Evolutionary conservation across 2,113 vertebrate genomes (phyloP).

Genomic region (Elaphurus davidianus): DNA sequence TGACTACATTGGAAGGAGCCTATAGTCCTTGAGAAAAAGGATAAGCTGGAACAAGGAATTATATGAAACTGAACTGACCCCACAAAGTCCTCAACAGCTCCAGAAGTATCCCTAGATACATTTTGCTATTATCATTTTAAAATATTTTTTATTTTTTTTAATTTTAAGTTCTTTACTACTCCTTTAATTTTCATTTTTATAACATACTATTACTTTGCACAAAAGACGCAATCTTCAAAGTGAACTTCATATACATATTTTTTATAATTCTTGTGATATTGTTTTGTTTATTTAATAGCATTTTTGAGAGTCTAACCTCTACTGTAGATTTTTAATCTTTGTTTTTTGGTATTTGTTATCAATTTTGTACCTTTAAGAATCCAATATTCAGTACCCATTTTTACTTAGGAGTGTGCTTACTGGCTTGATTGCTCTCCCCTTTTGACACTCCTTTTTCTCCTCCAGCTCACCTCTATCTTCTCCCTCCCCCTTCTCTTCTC

Average conservation of each 20-base stretch:
- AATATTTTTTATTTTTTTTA: background rate
- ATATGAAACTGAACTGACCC: background rate
- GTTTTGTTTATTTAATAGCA: background rate
- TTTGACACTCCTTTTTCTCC: background rate
- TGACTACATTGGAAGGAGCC: background rate
- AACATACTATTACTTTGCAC: background rate
- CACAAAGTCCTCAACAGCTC: background rate
- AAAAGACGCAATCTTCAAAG: background rate
- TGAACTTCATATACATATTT: background rate
- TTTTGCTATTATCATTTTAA: background rate
- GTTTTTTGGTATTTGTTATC: background rate
- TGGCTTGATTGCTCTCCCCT: background rate
- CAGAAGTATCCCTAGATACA: background rate
- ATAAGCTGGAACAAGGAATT: background rate
- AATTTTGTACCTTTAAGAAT: background rate
- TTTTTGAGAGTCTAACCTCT: background rate
- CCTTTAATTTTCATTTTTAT: background rate
- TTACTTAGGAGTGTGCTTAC: background rate
- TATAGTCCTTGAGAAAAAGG: background rate
- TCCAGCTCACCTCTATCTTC: background rate
- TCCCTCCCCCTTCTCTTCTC: background rate
- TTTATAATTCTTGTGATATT: background rate
- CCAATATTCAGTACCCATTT: background rate
- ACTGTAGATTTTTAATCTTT: background rate
- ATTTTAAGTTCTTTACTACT: background rate